Evolutionary conservation across 2,888 invertebrate species (phyloP).

Genomic region (Catocala fraxini): DNA sequence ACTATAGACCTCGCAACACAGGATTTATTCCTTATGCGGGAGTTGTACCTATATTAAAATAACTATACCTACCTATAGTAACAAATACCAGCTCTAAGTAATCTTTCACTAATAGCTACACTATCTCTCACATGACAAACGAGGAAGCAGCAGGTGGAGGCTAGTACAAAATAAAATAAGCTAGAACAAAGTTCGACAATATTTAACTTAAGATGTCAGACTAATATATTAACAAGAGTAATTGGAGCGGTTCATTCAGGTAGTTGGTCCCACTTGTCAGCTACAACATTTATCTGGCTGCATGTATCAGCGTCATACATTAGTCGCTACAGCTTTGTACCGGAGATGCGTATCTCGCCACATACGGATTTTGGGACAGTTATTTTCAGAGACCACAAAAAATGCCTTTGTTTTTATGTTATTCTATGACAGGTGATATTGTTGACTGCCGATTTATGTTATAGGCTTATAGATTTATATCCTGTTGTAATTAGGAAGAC

Average conservation of each 20-base stretch:
- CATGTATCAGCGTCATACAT: conserved; percentile 66
- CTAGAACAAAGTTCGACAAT: conserved; percentile 28
- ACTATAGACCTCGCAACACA: no score
- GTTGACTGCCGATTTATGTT: background rate
- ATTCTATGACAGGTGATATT: conserved; percentile 12
- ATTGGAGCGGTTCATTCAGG: conserved; percentile 60
- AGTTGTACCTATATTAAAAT: no score
- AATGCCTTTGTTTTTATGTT: conserved; percentile 22
- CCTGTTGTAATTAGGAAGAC: no score
- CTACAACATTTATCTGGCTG: conserved; percentile 65
- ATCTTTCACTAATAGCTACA: no score
- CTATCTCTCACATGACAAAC: no score
- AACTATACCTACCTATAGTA: no score
- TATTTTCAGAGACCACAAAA: conserved; percentile 46
- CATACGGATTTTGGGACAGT: conserved; percentile 62
- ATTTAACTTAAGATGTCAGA: conserved; percentile 43
- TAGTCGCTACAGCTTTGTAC: conserved; percentile 68
- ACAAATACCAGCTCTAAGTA: no score
- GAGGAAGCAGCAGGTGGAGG: background rate
- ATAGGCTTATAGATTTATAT: background rate
- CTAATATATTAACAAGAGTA: conserved; percentile 54
- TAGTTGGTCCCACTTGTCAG: conserved; percentile 71
- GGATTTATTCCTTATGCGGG: no score
- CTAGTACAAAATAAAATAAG: background rate
- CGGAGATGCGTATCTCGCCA: conserved; percentile 67